Percentiles rank a stretch among this genome's conserved stretches.
Conservation (phyloP, 1,140 invertebrate genomes). For the Lordiphosa stackelbergi region DNA sequence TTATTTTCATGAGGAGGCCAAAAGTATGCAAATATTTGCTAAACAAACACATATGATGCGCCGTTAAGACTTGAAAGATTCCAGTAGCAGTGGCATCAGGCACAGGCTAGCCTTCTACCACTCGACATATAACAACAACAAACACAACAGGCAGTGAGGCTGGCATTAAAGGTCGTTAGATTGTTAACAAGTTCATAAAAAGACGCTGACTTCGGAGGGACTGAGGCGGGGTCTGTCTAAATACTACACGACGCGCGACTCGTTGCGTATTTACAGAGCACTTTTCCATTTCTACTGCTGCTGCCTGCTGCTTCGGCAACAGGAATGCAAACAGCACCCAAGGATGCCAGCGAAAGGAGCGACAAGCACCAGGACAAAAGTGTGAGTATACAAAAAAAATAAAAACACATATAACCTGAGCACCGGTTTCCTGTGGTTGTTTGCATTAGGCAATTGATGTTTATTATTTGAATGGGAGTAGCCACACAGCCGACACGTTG, state of each 20-base stretch:
- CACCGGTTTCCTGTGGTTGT: conserved; percentile 36
- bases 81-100: conserved; percentile 1
- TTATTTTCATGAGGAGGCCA: conserved; percentile 63
- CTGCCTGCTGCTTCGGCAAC: conserved; percentile 21
- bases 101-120: conserved; percentile 14
- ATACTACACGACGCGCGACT: conserved; percentile 60
- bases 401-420: conserved; percentile 21
- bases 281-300: conserved; percentile 46
- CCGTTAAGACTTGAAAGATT: conserved; percentile 25
- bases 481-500: too few relatives aligned
- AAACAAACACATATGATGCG: conserved; percentile 60
- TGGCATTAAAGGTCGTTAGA: conserved; percentile 63
- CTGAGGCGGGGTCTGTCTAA: conserved; percentile 39
- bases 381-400: background rate
- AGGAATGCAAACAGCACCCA: conserved; percentile 30
- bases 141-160: conserved; percentile 37
- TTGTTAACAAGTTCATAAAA: conserved; percentile 76
- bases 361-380: conserved; percentile 1
- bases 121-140: conserved; percentile 18
- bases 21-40: conserved; percentile 73
- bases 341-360: conserved; percentile 21
- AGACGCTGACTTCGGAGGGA: conserved; percentile 43
- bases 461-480: conserved; percentile 42
- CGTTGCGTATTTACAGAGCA: conserved; percentile 65
- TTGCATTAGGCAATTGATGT: conserved; percentile 66